Evolutionary conservation across 2,888 invertebrate species (phyloP).

Genomic region (Lymantria dispar): DNA sequence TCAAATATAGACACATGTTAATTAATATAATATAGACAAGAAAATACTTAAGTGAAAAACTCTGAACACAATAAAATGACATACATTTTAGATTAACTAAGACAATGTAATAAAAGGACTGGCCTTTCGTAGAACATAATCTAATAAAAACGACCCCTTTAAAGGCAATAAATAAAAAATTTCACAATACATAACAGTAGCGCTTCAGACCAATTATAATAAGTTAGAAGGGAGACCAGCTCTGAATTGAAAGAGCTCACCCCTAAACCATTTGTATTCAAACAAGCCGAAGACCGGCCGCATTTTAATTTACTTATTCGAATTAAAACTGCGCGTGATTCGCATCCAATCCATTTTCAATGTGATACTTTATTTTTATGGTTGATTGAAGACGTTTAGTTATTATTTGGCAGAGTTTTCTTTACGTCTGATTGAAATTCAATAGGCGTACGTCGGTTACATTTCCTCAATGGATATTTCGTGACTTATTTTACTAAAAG

Average conservation of each 20-base stretch:
- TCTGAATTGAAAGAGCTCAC: slow-evolving; percentile 64
- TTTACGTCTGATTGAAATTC: slow-evolving; percentile 39
- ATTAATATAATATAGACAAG: background rate
- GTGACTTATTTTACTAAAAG: background rate
- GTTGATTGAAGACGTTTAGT: slow-evolving; percentile 72
- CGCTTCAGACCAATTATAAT: slow-evolving; percentile 58
- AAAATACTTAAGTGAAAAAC: background rate
- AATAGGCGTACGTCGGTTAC: slow-evolving; percentile 25
- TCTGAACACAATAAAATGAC: slow-evolving; percentile 38
- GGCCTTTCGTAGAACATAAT: slow-evolving; percentile 44
- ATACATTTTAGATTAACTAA: slow-evolving; percentile 44
- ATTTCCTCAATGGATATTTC: background rate
- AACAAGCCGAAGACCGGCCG: slow-evolving; percentile 61
- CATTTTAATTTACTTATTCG: slow-evolving; percentile 81
- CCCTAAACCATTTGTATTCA: slow-evolving; percentile 79
- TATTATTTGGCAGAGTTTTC: slow-evolving; percentile 46
- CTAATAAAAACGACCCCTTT: slow-evolving; percentile 56
- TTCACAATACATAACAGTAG: slow-evolving; percentile 59
- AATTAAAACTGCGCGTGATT: slow-evolving; percentile 80
- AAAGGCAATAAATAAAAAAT: slow-evolving; percentile 54
- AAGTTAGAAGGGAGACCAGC: slow-evolving; percentile 49
- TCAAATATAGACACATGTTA: background rate
- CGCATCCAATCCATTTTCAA: slow-evolving; percentile 65
- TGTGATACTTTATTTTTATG: slow-evolving; percentile 73
- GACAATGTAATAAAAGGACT: slow-evolving; percentile 44